A percentile compares a stretch with the other conserved stretches of the same genome.
phyloP scores from a whole-genome alignment of 2,113 vertebrate species.

The Myotis davidii region DNA sequence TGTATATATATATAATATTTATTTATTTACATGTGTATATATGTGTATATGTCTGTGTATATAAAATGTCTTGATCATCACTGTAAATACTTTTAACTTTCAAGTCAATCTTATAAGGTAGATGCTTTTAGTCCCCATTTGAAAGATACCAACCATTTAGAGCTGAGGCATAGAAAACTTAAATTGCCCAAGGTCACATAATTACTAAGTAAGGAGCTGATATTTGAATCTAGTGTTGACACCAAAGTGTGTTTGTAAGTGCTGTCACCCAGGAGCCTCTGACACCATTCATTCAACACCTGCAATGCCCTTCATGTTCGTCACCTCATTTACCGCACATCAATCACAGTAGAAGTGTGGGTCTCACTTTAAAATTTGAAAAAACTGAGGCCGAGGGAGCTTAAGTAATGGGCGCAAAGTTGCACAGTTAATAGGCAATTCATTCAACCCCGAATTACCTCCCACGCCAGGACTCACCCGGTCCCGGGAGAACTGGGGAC shows the following conservation, averaged over 20 bases:
- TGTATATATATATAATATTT: background rate
- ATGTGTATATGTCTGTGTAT: background rate
- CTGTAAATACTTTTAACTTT: background rate
- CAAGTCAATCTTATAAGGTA: background rate
- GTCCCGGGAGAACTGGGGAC: background rate
- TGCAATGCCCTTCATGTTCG: background rate
- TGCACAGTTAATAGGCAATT: background rate
- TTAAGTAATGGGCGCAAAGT: background rate
- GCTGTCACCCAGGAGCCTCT: background rate
- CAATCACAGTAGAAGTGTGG: background rate
- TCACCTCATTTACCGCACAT: background rate
- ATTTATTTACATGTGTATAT: background rate
- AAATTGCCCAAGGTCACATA: background rate
- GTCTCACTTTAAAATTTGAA: background rate
- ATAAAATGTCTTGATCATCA: background rate
- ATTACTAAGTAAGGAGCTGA: background rate
- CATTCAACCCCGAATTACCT: rapidly evolving
- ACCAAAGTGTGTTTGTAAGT: background rate
- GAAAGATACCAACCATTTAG: background rate
- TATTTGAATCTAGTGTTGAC: background rate
- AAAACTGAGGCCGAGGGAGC: background rate
- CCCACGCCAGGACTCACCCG: rapidly evolving
- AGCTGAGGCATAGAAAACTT: background rate
- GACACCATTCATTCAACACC: background rate
- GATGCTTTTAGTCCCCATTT: background rate